phyloP scores from a whole-genome alignment of 2,113 vertebrate species.

The Ageneiosus marmoratus region DNA sequence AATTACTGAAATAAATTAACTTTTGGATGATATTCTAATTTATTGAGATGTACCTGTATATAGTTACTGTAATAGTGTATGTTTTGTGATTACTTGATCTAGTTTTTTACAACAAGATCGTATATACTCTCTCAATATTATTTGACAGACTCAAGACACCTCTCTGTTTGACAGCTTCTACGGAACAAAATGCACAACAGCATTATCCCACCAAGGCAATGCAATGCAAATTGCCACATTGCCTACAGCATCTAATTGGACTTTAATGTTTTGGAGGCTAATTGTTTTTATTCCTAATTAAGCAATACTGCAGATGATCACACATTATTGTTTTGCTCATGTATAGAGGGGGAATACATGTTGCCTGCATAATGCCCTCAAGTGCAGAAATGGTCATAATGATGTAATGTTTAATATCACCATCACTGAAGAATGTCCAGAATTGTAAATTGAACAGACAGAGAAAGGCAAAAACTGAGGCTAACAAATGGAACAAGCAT shows the following conservation, averaged over 20 bases:
- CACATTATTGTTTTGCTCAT: not conserved
- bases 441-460: not conserved
- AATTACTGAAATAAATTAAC: no score
- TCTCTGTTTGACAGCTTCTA: not conserved
- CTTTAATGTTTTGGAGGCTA: constrained; percentile 16
- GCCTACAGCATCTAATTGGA: not conserved
- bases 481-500: not conserved
- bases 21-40: no score
- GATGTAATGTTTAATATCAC: not conserved
- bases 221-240: not conserved
- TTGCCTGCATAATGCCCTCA: not conserved
- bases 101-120: not conserved
- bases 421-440: not conserved
- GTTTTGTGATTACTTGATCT: not conserved
- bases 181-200: not conserved
- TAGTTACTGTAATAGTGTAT: not conserved
- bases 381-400: not conserved
- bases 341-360: not conserved
- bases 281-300: constrained; percentile 17
- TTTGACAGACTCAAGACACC: not conserved
- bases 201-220: not conserved
- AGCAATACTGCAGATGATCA: not conserved
- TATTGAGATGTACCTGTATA: no score
- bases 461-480: not conserved
- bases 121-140: not conserved